Conservation (phyloP, 2,113 vertebrate genomes). For the Romanogobio albipinnatus region DNA sequence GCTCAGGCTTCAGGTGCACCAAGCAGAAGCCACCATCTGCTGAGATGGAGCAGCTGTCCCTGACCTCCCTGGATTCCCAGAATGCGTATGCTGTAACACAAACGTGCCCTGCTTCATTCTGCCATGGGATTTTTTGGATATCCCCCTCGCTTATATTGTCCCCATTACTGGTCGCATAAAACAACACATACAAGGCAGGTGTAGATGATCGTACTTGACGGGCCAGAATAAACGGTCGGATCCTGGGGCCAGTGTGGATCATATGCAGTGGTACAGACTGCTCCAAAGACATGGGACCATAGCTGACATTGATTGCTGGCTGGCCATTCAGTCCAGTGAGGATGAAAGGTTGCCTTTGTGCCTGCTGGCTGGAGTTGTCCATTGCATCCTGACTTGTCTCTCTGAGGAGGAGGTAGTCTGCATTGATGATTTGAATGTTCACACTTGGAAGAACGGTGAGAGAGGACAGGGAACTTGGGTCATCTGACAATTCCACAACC, state of each 20-base stretch:
- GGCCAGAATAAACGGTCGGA: conserved; percentile 79
- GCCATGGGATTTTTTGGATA: conserved; percentile 37
- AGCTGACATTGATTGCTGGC: conserved; percentile 82
- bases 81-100: conserved; percentile 88
- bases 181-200: conserved; percentile 84
- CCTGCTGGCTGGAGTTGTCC: conserved; percentile 83
- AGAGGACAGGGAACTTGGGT: conserved; percentile 70
- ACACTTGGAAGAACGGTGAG: conserved; percentile 81
- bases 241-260: conserved; percentile 78
- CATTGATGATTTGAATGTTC: conserved; percentile 82
- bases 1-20: conserved; percentile 81
- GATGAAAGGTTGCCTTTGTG: conserved; percentile 82
- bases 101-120: conserved; percentile 39
- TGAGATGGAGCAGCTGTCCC: conserved; percentile 78
- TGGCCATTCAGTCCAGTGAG: conserved; percentile 77
- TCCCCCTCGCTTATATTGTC: conserved; percentile 52
- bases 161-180: conserved; percentile 79
- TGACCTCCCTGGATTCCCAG: conserved; percentile 82
- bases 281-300: conserved; percentile 81
- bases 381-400: conserved; percentile 78
- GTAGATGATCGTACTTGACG: conserved; percentile 78
- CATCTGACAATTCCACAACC: conserved; percentile 76
- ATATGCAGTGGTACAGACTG: conserved; percentile 80
- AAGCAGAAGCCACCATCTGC: conserved; percentile 83
- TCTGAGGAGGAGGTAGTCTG: conserved; percentile 84